Base-by-base conservation (phyloP, 2,888 invertebrate species). In the Torymus auratus region DNA sequence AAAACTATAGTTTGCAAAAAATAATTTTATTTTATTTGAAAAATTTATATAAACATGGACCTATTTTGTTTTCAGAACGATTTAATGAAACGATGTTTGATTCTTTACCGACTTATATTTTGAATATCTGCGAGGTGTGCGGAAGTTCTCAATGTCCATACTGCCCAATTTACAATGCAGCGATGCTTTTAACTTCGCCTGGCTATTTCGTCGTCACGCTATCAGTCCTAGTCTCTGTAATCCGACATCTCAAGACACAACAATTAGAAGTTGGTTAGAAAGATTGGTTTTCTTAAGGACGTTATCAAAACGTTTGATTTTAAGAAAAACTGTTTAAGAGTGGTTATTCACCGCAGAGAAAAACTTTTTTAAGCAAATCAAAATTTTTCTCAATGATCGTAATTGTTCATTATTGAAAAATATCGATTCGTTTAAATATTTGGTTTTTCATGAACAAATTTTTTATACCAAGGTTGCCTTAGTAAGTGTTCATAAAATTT, bases 121-220 rank as follows among this genome's bases (percentile, higher is more conserved):
- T 98, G 81, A 97, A 97, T 91, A 97, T 98, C 85, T 98, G 98
- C 91, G 97, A 97, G 89, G 97, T 98, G 10, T 98, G 98, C 90
- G 98, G 97, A 80, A 97, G 97, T 73, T 97, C 97, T 64, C 97
- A 97, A 90, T 98, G 97, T 89, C 97, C 97, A 0, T 97, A 97
- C 91, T 97, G 97, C 91, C 94, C 96, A 71, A 96, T 96, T 85
- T 97, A 96, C 92, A 97, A 96, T 91, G 91, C 93, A 3, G 95
- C 94, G 4, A 83, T 91, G 1, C 87, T 91, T 1, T 85, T 87
- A 58, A 89, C 84, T 4, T 85, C 87, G 4, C 87, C 90, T 4
- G 84, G 86, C 41, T 84, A 86, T 78, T 84, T 89, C 62, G 67
- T 88, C 53, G 62, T 89, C 3, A 80, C 84, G 2, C 23, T 85